These are phyloP conservation scores for Ecliptopera silaceata DNA, from an alignment of 2,888 invertebrate genomes.

Conservation along the genomic window DNA sequence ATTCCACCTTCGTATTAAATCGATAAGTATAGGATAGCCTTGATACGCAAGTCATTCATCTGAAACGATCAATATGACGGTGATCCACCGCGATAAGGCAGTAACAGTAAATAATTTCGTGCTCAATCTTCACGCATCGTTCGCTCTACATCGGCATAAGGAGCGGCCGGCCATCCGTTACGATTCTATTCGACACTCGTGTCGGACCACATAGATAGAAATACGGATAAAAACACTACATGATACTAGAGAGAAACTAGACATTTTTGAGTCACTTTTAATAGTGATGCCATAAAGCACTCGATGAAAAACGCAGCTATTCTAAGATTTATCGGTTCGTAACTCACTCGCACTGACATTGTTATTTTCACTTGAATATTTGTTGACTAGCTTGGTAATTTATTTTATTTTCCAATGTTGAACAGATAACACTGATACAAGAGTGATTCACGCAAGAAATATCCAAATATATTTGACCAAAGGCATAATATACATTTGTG, in stretches of 20 bases:
- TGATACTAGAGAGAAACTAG: conserved; percentile 36
- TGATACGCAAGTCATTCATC: conserved; percentile 30
- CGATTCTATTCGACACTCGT: conserved; percentile 44
- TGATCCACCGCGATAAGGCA: conserved; percentile 39
- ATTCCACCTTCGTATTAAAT: conserved; percentile 10
- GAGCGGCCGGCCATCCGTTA: conserved; percentile 46
- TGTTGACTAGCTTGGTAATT: conserved; percentile 9
- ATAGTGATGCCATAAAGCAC: conserved; percentile 26
- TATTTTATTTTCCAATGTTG: conserved; percentile 10
- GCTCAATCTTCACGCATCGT: conserved; percentile 50
- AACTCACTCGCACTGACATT: conserved; percentile 21
- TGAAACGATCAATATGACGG: conserved; percentile 37
- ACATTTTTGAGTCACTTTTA: conserved; percentile 32
- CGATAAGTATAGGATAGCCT: conserved; percentile 6
- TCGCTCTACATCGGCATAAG: conserved; percentile 51
- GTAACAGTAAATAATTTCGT: conserved; percentile 46
- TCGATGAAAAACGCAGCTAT: conserved; percentile 22
- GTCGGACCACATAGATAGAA: conserved; percentile 44
- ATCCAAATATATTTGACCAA: conserved; percentile 13
- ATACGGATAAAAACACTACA: conserved; percentile 40
- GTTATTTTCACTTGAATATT: conserved; percentile 14
- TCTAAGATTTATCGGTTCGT: conserved; percentile 27
- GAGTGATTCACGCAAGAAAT: conserved; percentile 21
- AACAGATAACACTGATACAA: conserved; percentile 13
- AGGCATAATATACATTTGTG: conserved; percentile 14